A percentile compares a stretch with the other conserved stretches of the same genome.
phyloP scores from a whole-genome alignment of 2,113 vertebrate genomes.

The Pristiophorus japonicus region DNA sequence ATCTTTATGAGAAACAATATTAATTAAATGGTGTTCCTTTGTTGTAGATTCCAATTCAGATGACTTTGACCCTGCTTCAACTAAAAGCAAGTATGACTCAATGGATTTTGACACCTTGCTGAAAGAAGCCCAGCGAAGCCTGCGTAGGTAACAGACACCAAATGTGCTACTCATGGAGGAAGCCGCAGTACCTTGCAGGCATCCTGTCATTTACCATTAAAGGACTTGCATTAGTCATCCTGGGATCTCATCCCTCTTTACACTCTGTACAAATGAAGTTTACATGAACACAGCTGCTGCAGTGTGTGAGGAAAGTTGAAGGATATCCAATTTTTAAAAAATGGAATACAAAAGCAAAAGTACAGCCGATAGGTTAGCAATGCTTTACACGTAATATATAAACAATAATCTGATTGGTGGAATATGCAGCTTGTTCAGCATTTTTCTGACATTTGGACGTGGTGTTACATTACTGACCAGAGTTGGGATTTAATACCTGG shows the following conservation, averaged over 20 bases:
- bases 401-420: slow-evolving; percentile 61
- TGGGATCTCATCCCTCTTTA: slow-evolving; percentile 72
- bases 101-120: slow-evolving; percentile 99
- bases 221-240: slow-evolving; percentile 71
- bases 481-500: slow-evolving; percentile 62
- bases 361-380: background rate
- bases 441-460: slow-evolving; percentile 69
- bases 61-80: slow-evolving; percentile 97
- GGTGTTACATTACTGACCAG: slow-evolving; percentile 75
- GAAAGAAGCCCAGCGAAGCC: slow-evolving; percentile 89
- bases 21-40: slow-evolving; percentile 27
- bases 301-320: slow-evolving; percentile 36
- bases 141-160: slow-evolving; percentile 86
- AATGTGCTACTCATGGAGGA: slow-evolving; percentile 54
- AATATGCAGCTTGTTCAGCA: slow-evolving; percentile 73
- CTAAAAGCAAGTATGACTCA: slow-evolving; percentile 99
- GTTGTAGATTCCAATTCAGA: slow-evolving; percentile 89
- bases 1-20: background rate
- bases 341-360: background rate
- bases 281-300: slow-evolving; percentile 97
- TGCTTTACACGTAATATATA: slow-evolving; percentile 5
- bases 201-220: slow-evolving; percentile 64
- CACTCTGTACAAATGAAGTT: slow-evolving; percentile 86
- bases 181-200: slow-evolving; percentile 68
- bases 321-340: background rate